These are phyloP conservation scores for Harmothoe impar DNA, from an alignment of 2,888 invertebrate genomes.

Conservation along the genomic window DNA sequence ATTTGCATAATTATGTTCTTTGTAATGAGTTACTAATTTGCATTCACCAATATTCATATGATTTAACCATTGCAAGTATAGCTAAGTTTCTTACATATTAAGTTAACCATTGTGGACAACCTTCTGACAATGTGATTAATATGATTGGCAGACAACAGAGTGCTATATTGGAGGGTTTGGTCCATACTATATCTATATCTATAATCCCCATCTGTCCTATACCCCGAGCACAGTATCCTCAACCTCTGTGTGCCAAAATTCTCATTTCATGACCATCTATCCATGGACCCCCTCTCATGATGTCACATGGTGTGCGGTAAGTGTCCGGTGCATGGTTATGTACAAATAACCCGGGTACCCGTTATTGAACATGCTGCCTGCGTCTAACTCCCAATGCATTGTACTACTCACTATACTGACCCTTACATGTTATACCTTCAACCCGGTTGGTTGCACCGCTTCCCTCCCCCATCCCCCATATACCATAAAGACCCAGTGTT, in stretches of 20 bases:
- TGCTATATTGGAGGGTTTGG: background rate
- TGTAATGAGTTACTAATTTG: too few species aligned
- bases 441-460: conserved; percentile 4
- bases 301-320: conserved; percentile 14
- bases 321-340: background rate
- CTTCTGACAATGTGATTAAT: too few species aligned
- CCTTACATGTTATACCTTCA: background rate
- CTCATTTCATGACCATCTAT: conserved; percentile 46
- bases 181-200: background rate
- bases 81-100: too few species aligned
- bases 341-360: background rate
- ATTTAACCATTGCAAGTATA: too few species aligned
- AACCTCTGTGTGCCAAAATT: conserved; percentile 30
- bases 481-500: too few species aligned
- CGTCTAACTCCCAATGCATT: background rate
- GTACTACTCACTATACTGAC: background rate
- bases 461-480: background rate
- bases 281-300: background rate
- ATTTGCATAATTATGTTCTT: too few species aligned
- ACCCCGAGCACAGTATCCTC: background rate
- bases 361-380: background rate
- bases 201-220: background rate
- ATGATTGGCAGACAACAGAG: background rate
- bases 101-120: too few species aligned
- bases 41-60: too few species aligned